Evolutionary conservation across 2,888 invertebrate species (phyloP), one percentile per base, ranked within the genome.

Genomic region (Podotricha telesiphe): DNA sequence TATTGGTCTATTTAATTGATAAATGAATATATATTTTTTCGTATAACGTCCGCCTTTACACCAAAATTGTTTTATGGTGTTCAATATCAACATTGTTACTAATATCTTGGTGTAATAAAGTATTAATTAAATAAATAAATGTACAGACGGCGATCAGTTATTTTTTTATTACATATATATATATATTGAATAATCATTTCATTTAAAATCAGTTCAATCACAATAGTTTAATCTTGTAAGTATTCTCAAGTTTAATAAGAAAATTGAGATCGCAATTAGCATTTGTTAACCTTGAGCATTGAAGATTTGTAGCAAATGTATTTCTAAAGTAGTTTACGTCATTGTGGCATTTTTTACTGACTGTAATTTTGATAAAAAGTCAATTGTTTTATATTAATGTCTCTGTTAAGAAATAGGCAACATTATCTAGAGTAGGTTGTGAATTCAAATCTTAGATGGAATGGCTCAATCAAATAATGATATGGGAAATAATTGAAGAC

Each of bases 241-340:
- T 17, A 8, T 8, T 37, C 55, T 17, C 17, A 37, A 28, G 17
- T 17, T 55, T 17, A 53, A 11, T 37, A 37, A 55, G 55, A 55
- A 34, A 55, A 55, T 55, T 10, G 11, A 34, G 17, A 55, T 19
- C 11, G 55, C 55, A 55, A 55, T 55, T 55, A 55, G 5, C 55
- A 55, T 55, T 55, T 11, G 17, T 55, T 55, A 55, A 34, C 55
- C 55, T 55, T 55, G 34, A 34, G 34, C 22, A 17, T 55, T 34
- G 28, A 53, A n/a, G 55, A 55, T 55, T 55, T 53, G 53, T 53
- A 55, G 34, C 55, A 34, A 55, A 34, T 55, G 28, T 55, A 6
- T 53, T 34, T 34, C 53, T 55, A 28, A 55, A 55, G 11, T 34
- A n/a, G 53, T 53, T 17, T n/a, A 53, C 3, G 2, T 42, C 1